Base-by-base conservation (phyloP, 1,140 invertebrate genomes). In the Papilio helenus region DNA sequence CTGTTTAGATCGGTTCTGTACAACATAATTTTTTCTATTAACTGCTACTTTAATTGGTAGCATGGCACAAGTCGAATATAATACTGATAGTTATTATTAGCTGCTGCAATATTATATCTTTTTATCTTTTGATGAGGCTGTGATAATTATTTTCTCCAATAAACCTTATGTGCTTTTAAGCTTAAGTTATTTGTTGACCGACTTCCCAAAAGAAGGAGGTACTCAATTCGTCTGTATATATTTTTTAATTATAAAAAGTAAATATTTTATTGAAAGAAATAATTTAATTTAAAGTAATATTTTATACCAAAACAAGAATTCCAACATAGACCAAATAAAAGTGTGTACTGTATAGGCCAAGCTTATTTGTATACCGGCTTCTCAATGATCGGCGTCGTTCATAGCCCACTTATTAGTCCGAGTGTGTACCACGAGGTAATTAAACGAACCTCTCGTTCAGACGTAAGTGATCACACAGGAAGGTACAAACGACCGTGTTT, bases 331-430 rank as follows among this genome's bases (percentile, higher is more conserved):
- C 14, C 61, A 34, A 68, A 12, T 12, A 14, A 29, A 29, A 68
- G 10, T 68, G 16, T 14, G 14, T 34, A 29, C 61, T 68, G 14
- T 68, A 26, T 20, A 29, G 61, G 61, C 68, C 39, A 65, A 5
- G 20, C 49, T 72, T 79, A 72, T 79, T 79, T 82, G 77, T 76
- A 55, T 49, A 81, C 51, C 73, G 23, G 42, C 49, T 26, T 77
- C 78, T 78, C 80, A 79, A 79, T 80, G 81, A 82, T 85, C 80
- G 72, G 42, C 51, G 61, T 58, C 55, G 80, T 79, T 83, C 76
- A 81, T 80, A 84, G 46, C 68, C 72, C 80, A 83, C 82, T 83
- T 83, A 83, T 80, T 74, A 42, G 72, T 42, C 49, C 72, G 23
- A 80, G 71, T 80, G 79, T 80, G 55, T 80, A 80, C 79, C 55